Conservation (phyloP, 2,113 vertebrate species). For the Hippocampus guttulatus region DNA sequence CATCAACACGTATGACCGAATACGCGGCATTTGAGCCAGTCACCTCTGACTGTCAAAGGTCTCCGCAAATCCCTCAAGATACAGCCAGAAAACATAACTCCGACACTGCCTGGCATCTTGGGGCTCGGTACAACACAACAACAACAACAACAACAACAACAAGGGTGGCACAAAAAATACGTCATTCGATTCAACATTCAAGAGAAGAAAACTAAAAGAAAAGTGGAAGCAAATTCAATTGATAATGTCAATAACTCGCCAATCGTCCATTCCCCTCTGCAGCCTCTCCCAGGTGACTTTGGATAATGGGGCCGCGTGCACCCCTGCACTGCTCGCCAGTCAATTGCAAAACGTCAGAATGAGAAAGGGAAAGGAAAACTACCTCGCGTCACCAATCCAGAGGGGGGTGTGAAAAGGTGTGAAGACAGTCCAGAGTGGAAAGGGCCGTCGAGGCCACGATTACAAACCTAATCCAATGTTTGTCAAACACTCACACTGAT, state of each 20-base stretch:
- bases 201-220: not conserved
- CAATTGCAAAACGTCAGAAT: slow-evolving; percentile 25
- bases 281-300: not conserved
- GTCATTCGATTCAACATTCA: not conserved
- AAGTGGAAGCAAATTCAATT: not conserved
- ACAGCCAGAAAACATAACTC: slow-evolving; percentile 18
- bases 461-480: slow-evolving; percentile 68
- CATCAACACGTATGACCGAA: slow-evolving; percentile 22
- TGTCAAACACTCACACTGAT: slow-evolving; percentile 62
- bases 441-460: slow-evolving; percentile 42
- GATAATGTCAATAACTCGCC: not conserved
- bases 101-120: not conserved
- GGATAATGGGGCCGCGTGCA: no score
- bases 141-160: not conserved
- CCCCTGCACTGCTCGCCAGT: not conserved
- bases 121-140: not conserved
- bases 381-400: slow-evolving; percentile 22
- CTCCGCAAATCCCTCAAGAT: slow-evolving; percentile 11
- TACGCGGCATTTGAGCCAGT: slow-evolving; percentile 16
- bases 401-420: slow-evolving; percentile 19
- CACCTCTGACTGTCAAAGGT: slow-evolving; percentile 23
- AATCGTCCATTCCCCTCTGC: not conserved
- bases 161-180: not conserved
- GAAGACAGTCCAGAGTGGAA: slow-evolving; percentile 12
- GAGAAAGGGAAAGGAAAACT: slow-evolving; percentile 19